phyloP scores from a whole-genome alignment of 2,113 vertebrate species.

The Ascaphus truei region DNA sequence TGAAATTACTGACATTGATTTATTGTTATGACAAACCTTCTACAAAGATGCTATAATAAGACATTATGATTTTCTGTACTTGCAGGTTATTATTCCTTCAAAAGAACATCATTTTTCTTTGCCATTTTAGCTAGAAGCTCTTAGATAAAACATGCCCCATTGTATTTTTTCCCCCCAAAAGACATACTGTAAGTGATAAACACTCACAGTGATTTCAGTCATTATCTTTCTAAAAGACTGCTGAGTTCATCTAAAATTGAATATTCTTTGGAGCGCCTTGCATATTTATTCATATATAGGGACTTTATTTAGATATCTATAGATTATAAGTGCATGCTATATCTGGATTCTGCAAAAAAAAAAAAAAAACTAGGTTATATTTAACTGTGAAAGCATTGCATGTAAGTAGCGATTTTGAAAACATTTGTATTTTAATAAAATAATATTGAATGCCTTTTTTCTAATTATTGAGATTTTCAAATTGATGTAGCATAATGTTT shows the following conservation, averaged over 20 bases:
- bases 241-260: constrained; percentile 16
- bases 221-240: constrained; percentile 23
- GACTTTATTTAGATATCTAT: constrained; percentile 6
- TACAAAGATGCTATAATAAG: constrained; percentile 20
- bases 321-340: not conserved
- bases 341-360: not conserved
- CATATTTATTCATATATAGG: not conserved
- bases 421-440: too few relatives aligned
- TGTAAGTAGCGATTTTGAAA: too few relatives aligned
- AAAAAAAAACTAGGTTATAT: too few relatives aligned
- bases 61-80: constrained; percentile 8
- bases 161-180: not conserved
- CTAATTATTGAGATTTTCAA: too few relatives aligned
- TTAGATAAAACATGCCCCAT: constrained; percentile 7
- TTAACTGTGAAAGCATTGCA: too few relatives aligned
- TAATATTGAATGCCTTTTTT: too few relatives aligned
- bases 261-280: too few relatives aligned
- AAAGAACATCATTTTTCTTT: constrained; percentile 10
- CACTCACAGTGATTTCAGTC: constrained; percentile 18
- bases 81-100: constrained; percentile 15
- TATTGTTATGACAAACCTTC: constrained; percentile 24
- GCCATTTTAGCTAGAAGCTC: constrained; percentile 4
- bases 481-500: too few relatives aligned
- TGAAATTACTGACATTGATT: constrained; percentile 19
- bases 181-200: not conserved